Percentiles rank a stretch among this genome's conserved stretches.
phyloP scores from a whole-genome alignment of 2,888 invertebrate species.

The Drosophila nigricruria region DNA sequence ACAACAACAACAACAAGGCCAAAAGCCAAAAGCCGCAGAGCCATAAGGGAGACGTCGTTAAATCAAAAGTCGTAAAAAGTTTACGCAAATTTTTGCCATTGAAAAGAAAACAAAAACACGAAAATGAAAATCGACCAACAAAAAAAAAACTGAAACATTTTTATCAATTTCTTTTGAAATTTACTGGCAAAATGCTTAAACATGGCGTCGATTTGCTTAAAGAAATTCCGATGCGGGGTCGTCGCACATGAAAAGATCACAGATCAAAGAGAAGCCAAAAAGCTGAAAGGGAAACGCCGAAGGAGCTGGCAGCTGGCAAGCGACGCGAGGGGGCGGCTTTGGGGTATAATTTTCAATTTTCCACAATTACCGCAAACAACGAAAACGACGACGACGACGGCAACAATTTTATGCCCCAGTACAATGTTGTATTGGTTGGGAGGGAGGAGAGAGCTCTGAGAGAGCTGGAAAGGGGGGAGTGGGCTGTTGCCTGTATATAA shows the following conservation, averaged over 20 bases:
- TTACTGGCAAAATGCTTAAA: slow-evolving; percentile 82
- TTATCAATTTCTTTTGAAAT: slow-evolving; percentile 80
- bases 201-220: slow-evolving; percentile 83
- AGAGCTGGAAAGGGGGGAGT: not conserved
- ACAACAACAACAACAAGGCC: not conserved
- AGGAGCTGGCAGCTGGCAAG: not conserved
- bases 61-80: slow-evolving; percentile 71
- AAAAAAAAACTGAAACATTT: slow-evolving; percentile 39
- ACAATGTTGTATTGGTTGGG: slow-evolving; percentile 10
- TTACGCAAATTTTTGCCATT: slow-evolving; percentile 70
- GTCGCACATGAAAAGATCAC: slow-evolving; percentile 66
- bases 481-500: slow-evolving; percentile 42
- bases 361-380: slow-evolving; percentile 69
- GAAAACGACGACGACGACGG: slow-evolving; percentile 8
- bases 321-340: not conserved
- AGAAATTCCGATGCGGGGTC: slow-evolving; percentile 68
- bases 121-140: slow-evolving; percentile 17
- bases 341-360: slow-evolving; percentile 76
- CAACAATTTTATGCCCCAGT: slow-evolving; percentile 54
- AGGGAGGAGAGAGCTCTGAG: not conserved
- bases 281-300: not conserved
- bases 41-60: slow-evolving; percentile 61
- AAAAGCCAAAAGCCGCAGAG: slow-evolving; percentile 35
- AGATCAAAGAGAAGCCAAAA: slow-evolving; percentile 70
- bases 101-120: slow-evolving; percentile 16